A percentile compares a stretch with the other conserved stretches of the same genome.
Conservation (phyloP, 2,797 vertebrate species). For the Mareca strepera region DNA sequence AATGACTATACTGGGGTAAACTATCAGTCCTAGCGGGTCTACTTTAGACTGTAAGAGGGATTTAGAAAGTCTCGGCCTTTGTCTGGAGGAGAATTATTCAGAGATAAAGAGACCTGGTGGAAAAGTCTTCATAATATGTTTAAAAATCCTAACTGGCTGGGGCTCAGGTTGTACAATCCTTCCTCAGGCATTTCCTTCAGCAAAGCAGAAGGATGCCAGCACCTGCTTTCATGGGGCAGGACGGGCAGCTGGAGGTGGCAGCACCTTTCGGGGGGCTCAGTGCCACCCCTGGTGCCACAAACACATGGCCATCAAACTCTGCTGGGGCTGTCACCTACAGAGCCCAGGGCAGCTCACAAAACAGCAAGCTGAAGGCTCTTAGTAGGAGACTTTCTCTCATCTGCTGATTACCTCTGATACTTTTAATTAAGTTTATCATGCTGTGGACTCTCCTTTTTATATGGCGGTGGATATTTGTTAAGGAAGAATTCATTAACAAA, state of each 20-base stretch:
- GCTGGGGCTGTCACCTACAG: neutral
- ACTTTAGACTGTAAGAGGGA: neutral
- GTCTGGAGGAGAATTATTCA: neutral
- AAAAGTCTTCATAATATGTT: neutral
- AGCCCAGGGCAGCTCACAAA: neutral
- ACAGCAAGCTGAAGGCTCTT: neutral
- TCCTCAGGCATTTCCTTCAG: neutral
- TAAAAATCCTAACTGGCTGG: neutral
- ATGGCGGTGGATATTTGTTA: neutral
- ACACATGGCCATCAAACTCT: neutral
- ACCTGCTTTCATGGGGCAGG: neutral
- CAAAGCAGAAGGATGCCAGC: neutral
- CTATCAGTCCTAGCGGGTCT: neutral
- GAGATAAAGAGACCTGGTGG: neutral
- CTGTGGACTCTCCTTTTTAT: neutral
- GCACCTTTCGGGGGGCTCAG: neutral
- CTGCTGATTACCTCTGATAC: neutral
- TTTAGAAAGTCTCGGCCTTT: neutral
- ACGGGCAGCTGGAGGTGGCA: neutral
- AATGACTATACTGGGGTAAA: neutral
- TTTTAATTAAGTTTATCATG: neutral
- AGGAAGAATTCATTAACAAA: neutral
- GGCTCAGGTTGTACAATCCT: neutral
- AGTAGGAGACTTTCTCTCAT: neutral
- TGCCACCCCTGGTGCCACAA: neutral